Evolutionary conservation across 2,113 vertebrate genomes (phyloP).

Genomic region (Mesitornis unicolor): DNA sequence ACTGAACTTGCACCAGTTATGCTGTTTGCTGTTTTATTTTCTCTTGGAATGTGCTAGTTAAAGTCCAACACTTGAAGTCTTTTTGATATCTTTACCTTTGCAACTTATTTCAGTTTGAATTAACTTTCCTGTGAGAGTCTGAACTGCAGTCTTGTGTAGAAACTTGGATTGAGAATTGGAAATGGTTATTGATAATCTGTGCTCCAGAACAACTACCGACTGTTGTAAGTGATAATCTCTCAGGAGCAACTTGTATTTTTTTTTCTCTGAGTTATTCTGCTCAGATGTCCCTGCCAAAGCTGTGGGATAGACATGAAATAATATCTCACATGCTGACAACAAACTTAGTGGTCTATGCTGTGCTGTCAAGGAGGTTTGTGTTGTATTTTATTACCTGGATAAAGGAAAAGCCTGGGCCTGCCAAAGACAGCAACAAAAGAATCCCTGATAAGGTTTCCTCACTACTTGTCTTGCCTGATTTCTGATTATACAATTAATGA

Average conservation of each 20-base stretch:
- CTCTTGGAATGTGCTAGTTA: not conserved
- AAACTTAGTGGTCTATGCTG: not conserved
- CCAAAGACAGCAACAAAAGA: not conserved
- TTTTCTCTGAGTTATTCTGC: not conserved
- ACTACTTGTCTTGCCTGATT: not conserved
- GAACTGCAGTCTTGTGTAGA: not conserved
- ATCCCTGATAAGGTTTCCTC: not conserved
- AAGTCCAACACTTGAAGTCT: accelerated
- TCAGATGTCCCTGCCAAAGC: not conserved
- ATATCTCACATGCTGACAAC: not conserved
- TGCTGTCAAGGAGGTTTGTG: not conserved
- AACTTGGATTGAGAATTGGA: not conserved
- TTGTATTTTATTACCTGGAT: not conserved
- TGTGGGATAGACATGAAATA: not conserved
- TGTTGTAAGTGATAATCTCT: not conserved
- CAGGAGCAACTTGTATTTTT: not conserved
- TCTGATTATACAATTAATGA: not conserved
- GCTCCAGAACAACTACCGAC: accelerated
- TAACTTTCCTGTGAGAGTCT: not conserved
- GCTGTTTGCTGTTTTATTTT: not conserved
- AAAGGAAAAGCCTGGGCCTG: not conserved
- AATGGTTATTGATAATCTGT: not conserved
- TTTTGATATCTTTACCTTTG: not conserved
- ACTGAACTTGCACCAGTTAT: not conserved
- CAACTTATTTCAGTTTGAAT: not conserved